phyloP scores from a whole-genome alignment of 2,797 vertebrate species.

The Cetoscarus ocellatus region DNA sequence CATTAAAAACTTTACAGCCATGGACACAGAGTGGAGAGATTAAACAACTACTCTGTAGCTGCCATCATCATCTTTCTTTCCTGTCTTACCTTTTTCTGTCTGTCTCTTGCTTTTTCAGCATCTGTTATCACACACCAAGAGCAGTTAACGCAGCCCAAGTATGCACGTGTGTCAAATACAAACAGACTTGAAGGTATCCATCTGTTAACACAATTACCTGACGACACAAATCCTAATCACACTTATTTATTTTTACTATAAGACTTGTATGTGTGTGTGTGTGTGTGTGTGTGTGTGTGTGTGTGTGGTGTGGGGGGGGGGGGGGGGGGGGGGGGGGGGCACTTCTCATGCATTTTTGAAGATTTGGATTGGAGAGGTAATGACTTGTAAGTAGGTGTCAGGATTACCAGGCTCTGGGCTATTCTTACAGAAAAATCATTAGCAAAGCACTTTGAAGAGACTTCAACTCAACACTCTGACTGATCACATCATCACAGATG shows the following conservation, averaged over 20 bases:
- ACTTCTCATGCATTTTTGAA: slow-evolving; percentile 35
- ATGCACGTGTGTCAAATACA: slow-evolving; percentile 56
- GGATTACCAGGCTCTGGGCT: slow-evolving; percentile 51
- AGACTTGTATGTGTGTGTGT: background rate
- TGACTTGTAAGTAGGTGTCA: slow-evolving; percentile 62
- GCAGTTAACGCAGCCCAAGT: slow-evolving; percentile 59
- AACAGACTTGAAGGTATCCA: slow-evolving; percentile 67
- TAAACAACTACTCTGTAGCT: background rate
- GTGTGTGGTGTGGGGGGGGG: slow-evolving; percentile 21
- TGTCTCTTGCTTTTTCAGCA: slow-evolving; percentile 24
- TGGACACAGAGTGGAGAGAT: slow-evolving; percentile 10
- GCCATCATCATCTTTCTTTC: slow-evolving; percentile 3
- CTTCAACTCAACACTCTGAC: background rate
- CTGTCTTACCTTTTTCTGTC: background rate
- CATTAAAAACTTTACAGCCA: background rate
- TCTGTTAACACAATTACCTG: slow-evolving; percentile 51
- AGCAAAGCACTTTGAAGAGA: slow-evolving; percentile 16
- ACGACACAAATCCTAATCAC: slow-evolving; percentile 24
- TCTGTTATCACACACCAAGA: slow-evolving; percentile 42
- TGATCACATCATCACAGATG: background rate
- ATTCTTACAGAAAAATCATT: slow-evolving; percentile 56
- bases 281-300: slow-evolving; percentile 17
- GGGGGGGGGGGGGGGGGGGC: too few species aligned
- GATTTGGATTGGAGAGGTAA: slow-evolving; percentile 54
- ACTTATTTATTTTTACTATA: background rate